Base-by-base conservation (phyloP, 2,888 invertebrate species). In the Andrena camellia region DNA sequence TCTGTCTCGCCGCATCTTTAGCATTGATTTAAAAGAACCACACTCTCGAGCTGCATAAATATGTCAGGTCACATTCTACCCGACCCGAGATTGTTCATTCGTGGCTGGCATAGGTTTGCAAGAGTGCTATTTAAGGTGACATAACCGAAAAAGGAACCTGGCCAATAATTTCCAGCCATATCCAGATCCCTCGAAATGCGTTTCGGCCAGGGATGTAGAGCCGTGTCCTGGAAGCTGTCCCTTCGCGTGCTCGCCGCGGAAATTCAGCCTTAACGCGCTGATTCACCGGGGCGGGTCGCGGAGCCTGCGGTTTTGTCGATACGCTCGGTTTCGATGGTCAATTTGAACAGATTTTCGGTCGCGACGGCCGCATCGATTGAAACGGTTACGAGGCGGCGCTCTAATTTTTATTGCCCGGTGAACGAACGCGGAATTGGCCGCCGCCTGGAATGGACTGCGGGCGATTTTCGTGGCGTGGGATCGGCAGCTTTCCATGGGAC, bases 331-430 rank as follows among this genome's bases (percentile, higher is more conserved):
- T 64, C 68, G 60, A 75, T 62, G 60, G 50, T 31, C 70, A 67
- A 81, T 81, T 68, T 59, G 63, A 64, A 81, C 80, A 74, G 81
- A 74, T 81, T 81, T 81, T 81, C 80, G 59, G 73, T 69, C 50
- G 69, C 76, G 80, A 81, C 80, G 48, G 62, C 48, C 79, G 13
- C 80, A 79, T 73, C 80, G 80, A 81, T 79, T 62, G 64, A 79
- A 48, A 78, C 62, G 78, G 78, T 78, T 57, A 67, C 79, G 54
- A 13, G 79, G 59, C 77, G 78, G 42, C 66, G 72, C 80, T 81
- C 79, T 72, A 81, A 81, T 81, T 78, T 81, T 81, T 72, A 67
- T 62, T 66, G 72, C 42, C 79, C 66, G 79, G 72, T 72, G 80
- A 79, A 81, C 79, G 80, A 81, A 81, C 80, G 72, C 72, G 72